Evolutionary conservation across 2,888 invertebrate species (phyloP), one percentile per base, ranked within the genome.

Genomic region (Pristionchus entomophagus): DNA sequence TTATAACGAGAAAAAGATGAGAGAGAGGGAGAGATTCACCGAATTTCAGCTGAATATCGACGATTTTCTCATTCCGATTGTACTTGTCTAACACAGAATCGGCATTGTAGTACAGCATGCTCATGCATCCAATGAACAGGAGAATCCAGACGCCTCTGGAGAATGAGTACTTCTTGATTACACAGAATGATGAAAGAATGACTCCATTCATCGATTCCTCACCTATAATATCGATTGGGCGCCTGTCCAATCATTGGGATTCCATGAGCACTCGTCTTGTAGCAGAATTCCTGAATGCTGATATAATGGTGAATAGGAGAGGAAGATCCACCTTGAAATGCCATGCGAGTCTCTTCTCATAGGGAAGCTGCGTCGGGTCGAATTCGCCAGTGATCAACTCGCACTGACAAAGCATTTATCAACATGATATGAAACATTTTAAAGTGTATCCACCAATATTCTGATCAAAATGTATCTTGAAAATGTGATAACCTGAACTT

Each of bases 221-320:
- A 90, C 91, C 90, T 87, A 78, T 92, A 92, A 19, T 90, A 65
- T 26, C 83, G 86, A 84, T 92, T 92, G 0, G 92, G 92, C 12
- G 92, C 90, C 80, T 90, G 90, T 0, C 91, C 91, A 2, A 92
- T 81, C 92, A 92, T 92, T 19, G 92, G 92, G 32, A 92, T 91
- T 4, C 92, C 92, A 86, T 92, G 92, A 86, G 91, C 91, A 0
- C 91, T 91, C n/a, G 92, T 92, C 84, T 91, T 92, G 81, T 92
- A 91, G 84, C 91, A 91, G 86, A 92, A 92, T 45, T 92, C 90
- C 85, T 90, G 29, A 12, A 62, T 8, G 29, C 6, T 45, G 4
- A 29, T 26, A 14, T 29, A 12, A n/a, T 4, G 81, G 19, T 26
- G 22, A 19, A n/a, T 10, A n/a, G 17, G 17, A 41, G 35, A 14